Evolutionary conservation across 2,113 vertebrate species (phyloP).

Genomic region (Ornithorhynchus anatinus): DNA sequence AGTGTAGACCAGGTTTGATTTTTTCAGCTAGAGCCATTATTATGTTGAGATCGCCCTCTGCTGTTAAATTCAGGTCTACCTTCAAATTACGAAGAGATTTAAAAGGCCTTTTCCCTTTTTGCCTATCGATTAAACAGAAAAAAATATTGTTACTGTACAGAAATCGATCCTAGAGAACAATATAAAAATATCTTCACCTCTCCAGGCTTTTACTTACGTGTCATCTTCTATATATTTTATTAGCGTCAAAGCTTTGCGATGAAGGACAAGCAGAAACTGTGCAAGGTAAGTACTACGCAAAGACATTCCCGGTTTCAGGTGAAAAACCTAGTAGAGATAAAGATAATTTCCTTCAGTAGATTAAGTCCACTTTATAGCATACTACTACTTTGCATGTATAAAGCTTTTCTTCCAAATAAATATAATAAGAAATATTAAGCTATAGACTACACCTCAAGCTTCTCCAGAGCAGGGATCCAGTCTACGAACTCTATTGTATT

Average conservation of each 20-base stretch:
- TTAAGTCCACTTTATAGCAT: too few species aligned
- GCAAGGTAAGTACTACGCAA: constrained; percentile 91
- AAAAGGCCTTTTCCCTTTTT: constrained; percentile 95
- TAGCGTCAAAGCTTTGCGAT: constrained; percentile 94
- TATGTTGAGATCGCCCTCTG: constrained; percentile 95
- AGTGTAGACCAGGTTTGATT: constrained; percentile 92
- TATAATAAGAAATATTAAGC: too few species aligned
- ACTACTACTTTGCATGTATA: too few species aligned
- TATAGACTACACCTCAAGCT: too few species aligned
- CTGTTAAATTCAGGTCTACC: constrained; percentile 88
- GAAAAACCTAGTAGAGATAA: constrained; percentile 89
- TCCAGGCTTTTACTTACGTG: constrained; percentile 81
- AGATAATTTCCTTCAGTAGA: too few species aligned
- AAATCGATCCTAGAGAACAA: background rate
- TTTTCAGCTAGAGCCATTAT: constrained; percentile 97
- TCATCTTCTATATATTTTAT: constrained; percentile 98
- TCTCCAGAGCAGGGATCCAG: too few species aligned
- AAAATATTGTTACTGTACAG: background rate
- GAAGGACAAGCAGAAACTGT: constrained; percentile 93
- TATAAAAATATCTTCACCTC: background rate
- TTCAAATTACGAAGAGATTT: constrained; percentile 90
- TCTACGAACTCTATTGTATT: too few species aligned
- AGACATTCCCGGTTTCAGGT: constrained; percentile 91
- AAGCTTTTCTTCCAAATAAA: too few species aligned
- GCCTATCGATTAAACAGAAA: constrained; percentile 71